A percentile compares a stretch with the other conserved stretches of the same genome.
Conservation (phyloP, 2,888 invertebrate genomes). For the Gymnocheta viridis region DNA sequence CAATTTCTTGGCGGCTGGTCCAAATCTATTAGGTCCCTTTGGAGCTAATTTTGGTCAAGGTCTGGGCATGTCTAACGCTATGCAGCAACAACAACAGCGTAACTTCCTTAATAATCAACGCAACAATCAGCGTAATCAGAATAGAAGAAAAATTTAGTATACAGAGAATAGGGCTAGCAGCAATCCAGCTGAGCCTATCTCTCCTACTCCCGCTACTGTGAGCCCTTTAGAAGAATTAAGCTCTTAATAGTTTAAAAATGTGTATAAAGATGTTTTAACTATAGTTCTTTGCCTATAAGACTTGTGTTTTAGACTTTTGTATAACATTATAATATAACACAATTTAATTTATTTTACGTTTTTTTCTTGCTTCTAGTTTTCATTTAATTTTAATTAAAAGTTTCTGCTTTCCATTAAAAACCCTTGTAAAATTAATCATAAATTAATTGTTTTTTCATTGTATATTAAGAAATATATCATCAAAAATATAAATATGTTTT, state of each 20-base stretch:
- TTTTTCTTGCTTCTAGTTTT: conserved; percentile 5
- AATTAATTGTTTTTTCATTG: conserved; percentile 19
- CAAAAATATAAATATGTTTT: conserved; percentile 11
- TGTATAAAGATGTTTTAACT: conserved; percentile 39
- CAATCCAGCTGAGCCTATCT: not conserved
- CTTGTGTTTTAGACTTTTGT: conserved; percentile 54
- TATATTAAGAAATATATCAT: not conserved
- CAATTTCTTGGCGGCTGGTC: conserved; percentile 61
- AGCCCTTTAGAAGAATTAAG: conserved; percentile 18
- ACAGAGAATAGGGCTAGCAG: conserved; percentile 24
- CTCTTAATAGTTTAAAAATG: conserved; percentile 39
- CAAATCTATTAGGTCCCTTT: conserved; percentile 56
- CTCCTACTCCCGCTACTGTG: not conserved
- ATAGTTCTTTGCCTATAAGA: conserved; percentile 50
- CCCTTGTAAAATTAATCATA: conserved; percentile 46
- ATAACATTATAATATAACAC: conserved; percentile 18
- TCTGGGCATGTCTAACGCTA: conserved; percentile 23
- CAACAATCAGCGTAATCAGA: conserved; percentile 65
- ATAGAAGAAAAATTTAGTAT: conserved; percentile 65
- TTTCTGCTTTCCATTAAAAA: conserved; percentile 25
- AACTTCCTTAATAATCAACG: conserved; percentile 66
- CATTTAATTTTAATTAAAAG: conserved; percentile 35
- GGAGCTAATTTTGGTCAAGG: conserved; percentile 45
- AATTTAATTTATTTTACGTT: conserved; percentile 47
- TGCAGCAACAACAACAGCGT: conserved; percentile 61